Conservation (phyloP, 2,888 invertebrate genomes). For the Heliconius charithonia region DNA sequence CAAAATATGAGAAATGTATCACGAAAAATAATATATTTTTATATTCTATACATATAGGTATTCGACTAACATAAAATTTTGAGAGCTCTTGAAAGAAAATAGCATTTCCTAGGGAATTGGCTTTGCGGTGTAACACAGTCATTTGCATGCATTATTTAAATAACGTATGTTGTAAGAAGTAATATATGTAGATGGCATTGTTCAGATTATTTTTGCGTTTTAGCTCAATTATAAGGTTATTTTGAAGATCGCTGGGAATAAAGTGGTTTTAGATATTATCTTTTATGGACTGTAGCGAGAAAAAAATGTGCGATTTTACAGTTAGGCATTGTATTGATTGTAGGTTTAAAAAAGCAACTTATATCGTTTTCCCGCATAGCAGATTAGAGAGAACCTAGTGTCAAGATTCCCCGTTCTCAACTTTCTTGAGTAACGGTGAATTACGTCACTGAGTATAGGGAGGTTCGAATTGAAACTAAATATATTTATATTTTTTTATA, state of each 20-base stretch:
- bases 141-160: constrained; percentile 45
- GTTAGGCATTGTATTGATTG: background rate
- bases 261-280: constrained; percentile 3
- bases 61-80: constrained; percentile 19
- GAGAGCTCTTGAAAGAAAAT: constrained; percentile 33
- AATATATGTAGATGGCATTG: constrained; percentile 14
- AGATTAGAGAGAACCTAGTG: too few species aligned
- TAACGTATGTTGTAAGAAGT: constrained; percentile 38
- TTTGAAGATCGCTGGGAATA: background rate
- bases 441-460: too few species aligned
- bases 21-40: background rate
- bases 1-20: background rate
- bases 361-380: too few species aligned
- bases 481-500: too few species aligned
- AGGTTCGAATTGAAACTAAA: too few species aligned
- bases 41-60: constrained; percentile 10
- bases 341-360: background rate
- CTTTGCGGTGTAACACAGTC: constrained; percentile 34
- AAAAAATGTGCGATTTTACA: background rate
- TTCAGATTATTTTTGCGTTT: constrained; percentile 33
- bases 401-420: too few species aligned
- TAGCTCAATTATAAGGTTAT: constrained; percentile 32
- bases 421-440: too few species aligned
- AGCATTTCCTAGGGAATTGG: constrained; percentile 41
- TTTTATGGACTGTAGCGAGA: constrained; percentile 2